These are phyloP conservation scores for Naso thynnoides DNA, from an alignment of 2,797 vertebrate genomes.

Conservation along the genomic window DNA sequence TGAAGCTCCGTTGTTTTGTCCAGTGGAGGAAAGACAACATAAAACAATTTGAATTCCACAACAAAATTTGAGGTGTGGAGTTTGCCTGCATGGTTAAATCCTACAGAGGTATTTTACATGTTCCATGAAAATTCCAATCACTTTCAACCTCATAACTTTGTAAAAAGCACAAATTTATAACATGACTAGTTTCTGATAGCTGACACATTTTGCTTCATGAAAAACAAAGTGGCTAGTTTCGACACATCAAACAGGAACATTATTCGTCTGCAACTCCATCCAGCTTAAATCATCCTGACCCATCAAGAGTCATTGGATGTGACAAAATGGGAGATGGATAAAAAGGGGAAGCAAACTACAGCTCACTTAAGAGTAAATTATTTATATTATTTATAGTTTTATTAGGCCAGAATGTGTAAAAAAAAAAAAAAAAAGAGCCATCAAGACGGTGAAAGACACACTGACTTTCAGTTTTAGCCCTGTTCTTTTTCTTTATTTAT, in stretches of 20 bases:
- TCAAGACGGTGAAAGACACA: not conserved
- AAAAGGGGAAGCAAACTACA: not conserved
- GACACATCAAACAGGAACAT: not conserved
- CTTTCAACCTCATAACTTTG: too few relatives aligned
- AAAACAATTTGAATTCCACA: not conserved
- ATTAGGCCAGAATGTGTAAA: not conserved
- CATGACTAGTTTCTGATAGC: not conserved
- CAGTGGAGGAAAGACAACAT: not conserved
- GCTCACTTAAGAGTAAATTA: too few relatives aligned
- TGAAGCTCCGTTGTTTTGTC: too few relatives aligned
- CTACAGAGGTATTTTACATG: too few relatives aligned
- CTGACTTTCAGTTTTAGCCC: not conserved
- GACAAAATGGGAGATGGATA: not conserved
- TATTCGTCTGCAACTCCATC: slow-evolving; percentile 4
- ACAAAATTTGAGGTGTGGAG: not conserved
- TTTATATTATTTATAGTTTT: too few relatives aligned
- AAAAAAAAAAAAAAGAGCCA: not conserved
- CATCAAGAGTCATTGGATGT: slow-evolving; percentile 6
- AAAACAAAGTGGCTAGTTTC: too few relatives aligned
- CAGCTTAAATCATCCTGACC: slow-evolving; percentile 2
- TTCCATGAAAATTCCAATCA: not conserved
- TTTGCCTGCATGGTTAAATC: not conserved
- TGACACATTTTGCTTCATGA: not conserved
- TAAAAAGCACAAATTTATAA: too few relatives aligned
- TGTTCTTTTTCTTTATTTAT: not conserved